Conservation (phyloP, 2,113 vertebrate species). For the Ailuropoda melanoleuca region DNA sequence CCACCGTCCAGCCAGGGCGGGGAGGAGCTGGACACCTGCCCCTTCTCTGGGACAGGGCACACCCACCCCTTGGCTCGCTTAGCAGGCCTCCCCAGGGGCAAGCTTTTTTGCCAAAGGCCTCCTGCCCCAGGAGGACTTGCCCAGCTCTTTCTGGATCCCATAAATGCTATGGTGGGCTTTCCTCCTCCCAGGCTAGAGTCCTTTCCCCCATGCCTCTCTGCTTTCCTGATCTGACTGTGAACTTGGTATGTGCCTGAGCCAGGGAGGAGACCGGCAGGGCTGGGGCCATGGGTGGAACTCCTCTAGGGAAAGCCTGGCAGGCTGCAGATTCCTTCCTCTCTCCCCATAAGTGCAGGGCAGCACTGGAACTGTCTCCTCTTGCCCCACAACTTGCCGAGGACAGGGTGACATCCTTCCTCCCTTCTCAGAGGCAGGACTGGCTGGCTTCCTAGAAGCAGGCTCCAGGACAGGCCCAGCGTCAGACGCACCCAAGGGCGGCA, state of each 20-base stretch:
- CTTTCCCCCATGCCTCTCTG: neutral
- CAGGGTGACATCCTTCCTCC: neutral
- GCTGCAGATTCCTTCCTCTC: neutral
- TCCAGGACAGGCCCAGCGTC: neutral
- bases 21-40: fast-evolving
- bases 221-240: neutral
- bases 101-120: neutral
- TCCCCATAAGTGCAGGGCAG: neutral
- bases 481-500: neutral
- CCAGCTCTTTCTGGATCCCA: neutral
- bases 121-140: neutral
- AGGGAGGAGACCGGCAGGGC: neutral
- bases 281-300: neutral
- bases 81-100: neutral
- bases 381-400: neutral
- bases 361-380: neutral
- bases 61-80: neutral
- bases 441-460: slow-evolving; percentile 53
- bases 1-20: neutral
- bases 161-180: neutral
- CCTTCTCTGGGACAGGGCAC: neutral
- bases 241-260: neutral
- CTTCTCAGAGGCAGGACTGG: slow-evolving; percentile 3
- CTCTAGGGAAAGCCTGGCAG: neutral
- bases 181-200: neutral